Evolutionary conservation across 2,113 vertebrate genomes (phyloP).

Genomic region (Myocastor coypus): DNA sequence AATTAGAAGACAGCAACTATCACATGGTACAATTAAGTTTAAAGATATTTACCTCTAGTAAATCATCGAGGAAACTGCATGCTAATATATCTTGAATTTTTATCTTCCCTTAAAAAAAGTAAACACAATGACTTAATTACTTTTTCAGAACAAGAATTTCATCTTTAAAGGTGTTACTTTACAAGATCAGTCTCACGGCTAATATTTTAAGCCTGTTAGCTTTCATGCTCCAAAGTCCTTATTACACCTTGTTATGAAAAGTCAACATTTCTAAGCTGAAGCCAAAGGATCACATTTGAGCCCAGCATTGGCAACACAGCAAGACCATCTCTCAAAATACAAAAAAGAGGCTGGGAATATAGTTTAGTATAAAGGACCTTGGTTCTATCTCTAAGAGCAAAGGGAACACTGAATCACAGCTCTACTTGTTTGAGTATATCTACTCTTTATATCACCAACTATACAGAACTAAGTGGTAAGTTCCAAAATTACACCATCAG

Average conservation of each 20-base stretch:
- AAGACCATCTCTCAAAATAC: not conserved
- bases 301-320: not conserved
- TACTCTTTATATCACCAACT: not conserved
- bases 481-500: too few relatives aligned
- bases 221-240: not conserved
- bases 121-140: constrained; percentile 63
- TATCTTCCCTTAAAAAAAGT: constrained; percentile 93
- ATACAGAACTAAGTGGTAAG: not conserved
- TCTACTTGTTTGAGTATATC: not conserved
- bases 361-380: not conserved
- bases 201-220: constrained; percentile 42
- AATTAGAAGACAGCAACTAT: constrained; percentile 79
- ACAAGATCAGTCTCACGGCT: constrained; percentile 11
- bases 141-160: constrained; percentile 60
- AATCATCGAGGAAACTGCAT: constrained; percentile 98
- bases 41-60: constrained; percentile 93
- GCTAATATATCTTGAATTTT: constrained; percentile 99
- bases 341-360: not conserved
- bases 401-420: not conserved
- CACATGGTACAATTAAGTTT: constrained; percentile 66
- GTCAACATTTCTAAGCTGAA: not conserved
- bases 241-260: constrained; percentile 22
- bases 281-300: not conserved
- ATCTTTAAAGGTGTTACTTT: constrained; percentile 52
- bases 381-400: not conserved